phyloP scores from a whole-genome alignment of 2,113 vertebrate genomes.

The Oxyruncus cristatus region DNA sequence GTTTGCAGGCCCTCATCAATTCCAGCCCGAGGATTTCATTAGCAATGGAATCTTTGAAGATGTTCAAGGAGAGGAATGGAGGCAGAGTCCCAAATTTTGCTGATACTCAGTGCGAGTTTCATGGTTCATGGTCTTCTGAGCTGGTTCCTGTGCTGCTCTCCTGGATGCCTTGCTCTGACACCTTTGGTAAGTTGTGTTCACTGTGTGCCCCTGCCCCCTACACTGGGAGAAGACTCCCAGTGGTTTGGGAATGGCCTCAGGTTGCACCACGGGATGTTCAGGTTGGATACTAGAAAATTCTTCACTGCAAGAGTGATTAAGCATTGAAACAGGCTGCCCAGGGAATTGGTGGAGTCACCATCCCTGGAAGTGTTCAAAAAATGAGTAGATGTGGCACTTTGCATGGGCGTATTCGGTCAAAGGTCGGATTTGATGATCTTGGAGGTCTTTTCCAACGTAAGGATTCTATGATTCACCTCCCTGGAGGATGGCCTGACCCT shows the following conservation, averaged over 20 bases:
- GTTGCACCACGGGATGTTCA: neutral
- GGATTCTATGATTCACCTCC: neutral
- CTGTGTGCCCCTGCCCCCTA: accelerated
- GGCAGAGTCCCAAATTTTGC: neutral
- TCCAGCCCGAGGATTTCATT: neutral
- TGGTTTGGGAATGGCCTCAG: neutral
- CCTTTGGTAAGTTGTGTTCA: accelerated
- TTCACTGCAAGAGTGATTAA: neutral
- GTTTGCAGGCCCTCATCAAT: neutral
- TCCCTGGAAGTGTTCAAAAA: neutral
- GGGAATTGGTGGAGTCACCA: neutral
- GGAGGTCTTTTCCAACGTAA: neutral
- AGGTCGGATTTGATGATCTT: neutral
- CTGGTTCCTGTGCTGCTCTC: accelerated
- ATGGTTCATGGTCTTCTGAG: accelerated
- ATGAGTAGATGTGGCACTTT: neutral
- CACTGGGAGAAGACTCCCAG: accelerated
- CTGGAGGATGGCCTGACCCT: neutral
- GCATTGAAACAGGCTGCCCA: neutral
- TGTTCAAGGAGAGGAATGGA: neutral
- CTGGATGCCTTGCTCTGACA: neutral
- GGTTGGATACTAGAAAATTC: neutral
- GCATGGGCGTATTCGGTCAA: neutral
- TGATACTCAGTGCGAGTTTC: neutral
- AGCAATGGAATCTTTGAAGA: neutral